Base-by-base conservation (phyloP, 1,140 invertebrate species). In the Daktulosphaira vitifoliae region DNA sequence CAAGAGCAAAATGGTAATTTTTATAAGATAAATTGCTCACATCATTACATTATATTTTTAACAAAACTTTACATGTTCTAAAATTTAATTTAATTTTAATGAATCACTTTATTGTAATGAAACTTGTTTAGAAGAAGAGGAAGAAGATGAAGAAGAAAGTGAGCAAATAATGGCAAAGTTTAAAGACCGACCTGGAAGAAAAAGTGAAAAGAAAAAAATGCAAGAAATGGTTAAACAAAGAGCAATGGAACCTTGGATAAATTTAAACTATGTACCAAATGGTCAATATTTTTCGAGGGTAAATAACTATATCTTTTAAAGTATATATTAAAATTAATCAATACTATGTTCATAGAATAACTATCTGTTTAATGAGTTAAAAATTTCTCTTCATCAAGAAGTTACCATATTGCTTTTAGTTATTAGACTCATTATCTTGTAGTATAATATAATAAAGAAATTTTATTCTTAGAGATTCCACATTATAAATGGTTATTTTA, bases 141-240 rank as follows among this genome's bases (percentile, higher is more conserved):
- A 62, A 8, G 54, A 59, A n/a, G 56, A 62, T 8, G 54, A 59
- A 15, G 54, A 59, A 25, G 56, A 62, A 48, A 62, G 56, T 48
- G 56, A 62, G 29, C 56, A 62, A 4, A 62, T 62, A 20, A 62
- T 62, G 42, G 56, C 56, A 18, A 62, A 62, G 29, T 62, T 62
- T n/a, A 62, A 62, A 62, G 56, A 62, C 15, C 44, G 56, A 15
- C 56, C 56, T 33, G 42, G 56, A 15, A 62, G 46, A 48, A 62
- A 62, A 62, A 48, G 25, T 62, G 56, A 62, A 62, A 62, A 62
- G 25, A 62, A 62, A 46, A 62, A 62, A 48, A 33, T 62, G 56
- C 56, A 62, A 48, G 56, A 62, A 16, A 62, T 62, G 56, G 56
- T 62, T 3, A 48, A 62, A 48, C 56, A 62, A 48, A 20, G 56